Evolutionary conservation across 1,140 invertebrate species (phyloP).

Genomic region (Platyscapa corneri): DNA sequence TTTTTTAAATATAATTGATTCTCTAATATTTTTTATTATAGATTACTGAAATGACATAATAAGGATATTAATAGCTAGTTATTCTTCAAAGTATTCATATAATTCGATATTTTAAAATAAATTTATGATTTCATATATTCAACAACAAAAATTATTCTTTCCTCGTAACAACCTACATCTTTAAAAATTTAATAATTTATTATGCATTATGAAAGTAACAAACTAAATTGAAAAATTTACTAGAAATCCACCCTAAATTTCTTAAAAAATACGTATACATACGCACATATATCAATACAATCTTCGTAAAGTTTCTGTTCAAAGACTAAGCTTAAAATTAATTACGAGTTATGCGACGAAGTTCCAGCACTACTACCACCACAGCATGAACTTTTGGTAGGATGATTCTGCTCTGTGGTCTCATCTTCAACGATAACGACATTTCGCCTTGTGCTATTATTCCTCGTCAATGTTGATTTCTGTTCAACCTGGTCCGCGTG

Average conservation of each 20-base stretch:
- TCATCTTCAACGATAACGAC: slow-evolving; percentile 80
- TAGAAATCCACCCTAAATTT: background rate
- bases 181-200: background rate
- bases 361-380: slow-evolving; percentile 55
- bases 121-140: background rate
- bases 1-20: too few relatives aligned
- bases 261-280: background rate
- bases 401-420: slow-evolving; percentile 61
- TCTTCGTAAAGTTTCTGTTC: slow-evolving; percentile 6
- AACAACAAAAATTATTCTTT: background rate
- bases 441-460: slow-evolving; percentile 75
- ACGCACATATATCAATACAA: slow-evolving; percentile 30
- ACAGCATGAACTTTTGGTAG: slow-evolving; percentile 69
- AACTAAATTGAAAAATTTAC: background rate
- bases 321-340: slow-evolving; percentile 42
- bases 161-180: background rate
- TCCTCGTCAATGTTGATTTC: slow-evolving; percentile 72
- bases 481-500: slow-evolving; percentile 73
- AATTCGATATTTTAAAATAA: background rate
- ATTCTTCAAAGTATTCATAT: background rate
- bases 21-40: background rate
- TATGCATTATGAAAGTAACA: background rate
- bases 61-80: background rate
- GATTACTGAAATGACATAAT: background rate
- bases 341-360: slow-evolving; percentile 65